Percentiles rank a stretch among this genome's conserved stretches.
These are phyloP conservation scores for Mus caroli DNA, from an alignment of 2,797 vertebrate species.

Conservation along the genomic window DNA sequence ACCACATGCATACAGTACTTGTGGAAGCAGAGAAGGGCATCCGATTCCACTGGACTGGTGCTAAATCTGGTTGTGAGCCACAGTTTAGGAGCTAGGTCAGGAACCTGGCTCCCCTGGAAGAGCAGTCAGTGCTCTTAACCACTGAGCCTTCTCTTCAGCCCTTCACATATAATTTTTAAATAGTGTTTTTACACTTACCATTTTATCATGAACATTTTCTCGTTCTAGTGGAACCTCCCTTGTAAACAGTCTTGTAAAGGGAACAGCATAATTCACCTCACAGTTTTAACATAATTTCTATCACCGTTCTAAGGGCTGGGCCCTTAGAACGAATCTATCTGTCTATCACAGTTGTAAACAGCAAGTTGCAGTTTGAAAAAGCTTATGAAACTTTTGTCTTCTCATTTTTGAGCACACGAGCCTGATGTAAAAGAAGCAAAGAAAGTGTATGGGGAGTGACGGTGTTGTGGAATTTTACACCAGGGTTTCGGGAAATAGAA, in stretches of 20 bases:
- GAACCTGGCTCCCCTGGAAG: background rate
- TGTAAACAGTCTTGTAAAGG: slow-evolving; percentile 42
- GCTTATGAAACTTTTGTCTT: slow-evolving; percentile 20
- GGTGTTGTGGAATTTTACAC: slow-evolving; percentile 49
- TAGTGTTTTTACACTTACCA: slow-evolving; percentile 39
- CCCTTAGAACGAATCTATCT: background rate
- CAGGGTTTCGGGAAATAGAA: slow-evolving; percentile 52
- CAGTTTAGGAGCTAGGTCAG: background rate
- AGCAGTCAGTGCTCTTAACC: background rate
- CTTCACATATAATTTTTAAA: background rate
- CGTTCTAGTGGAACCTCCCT: slow-evolving; percentile 37
- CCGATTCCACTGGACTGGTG: background rate
- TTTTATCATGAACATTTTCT: slow-evolving; percentile 57
- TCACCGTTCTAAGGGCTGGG: slow-evolving; percentile 11
- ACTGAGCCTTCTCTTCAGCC: background rate
- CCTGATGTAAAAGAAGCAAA: background rate
- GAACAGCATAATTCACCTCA: slow-evolving; percentile 36
- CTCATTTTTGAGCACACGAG: slow-evolving; percentile 34
- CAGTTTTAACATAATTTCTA: slow-evolving; percentile 34
- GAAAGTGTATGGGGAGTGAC: background rate
- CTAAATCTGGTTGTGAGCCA: background rate
- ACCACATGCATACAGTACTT: background rate
- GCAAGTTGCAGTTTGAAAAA: slow-evolving; percentile 61
- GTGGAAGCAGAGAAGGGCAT: background rate
- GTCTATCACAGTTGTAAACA: slow-evolving; percentile 52